Evolutionary conservation across 2,888 invertebrate genomes (phyloP), one percentile per base, ranked within the genome.

Genomic region (Sepiola atlantica): DNA sequence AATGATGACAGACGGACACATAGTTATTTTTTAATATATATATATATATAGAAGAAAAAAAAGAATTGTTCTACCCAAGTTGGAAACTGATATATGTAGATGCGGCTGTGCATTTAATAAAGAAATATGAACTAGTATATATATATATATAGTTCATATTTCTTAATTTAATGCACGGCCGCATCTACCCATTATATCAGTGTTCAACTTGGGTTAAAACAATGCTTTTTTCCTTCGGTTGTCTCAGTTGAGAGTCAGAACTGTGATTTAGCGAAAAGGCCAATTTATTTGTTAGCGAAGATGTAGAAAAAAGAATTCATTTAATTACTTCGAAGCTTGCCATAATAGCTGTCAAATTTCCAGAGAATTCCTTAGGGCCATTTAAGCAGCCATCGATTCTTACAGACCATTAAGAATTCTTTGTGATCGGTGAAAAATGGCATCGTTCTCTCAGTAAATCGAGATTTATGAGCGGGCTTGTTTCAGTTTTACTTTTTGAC

Each of bases 211-310:
- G 16, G 77, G 16, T 4, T 21, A 14, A 77, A 77, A 77, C 77
- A 77, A 77, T 77, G n/a, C n/a, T 77, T 77, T 77, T n/a, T 14
- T n/a, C 16, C 3, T 77, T n/a, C 14, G 77, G 2, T 18, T 77
- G n/a, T n/a, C n/a, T 77, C n/a, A 77, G 77, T n/a, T 77, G 77
- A 12, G n/a, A 77, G n/a, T 77, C n/a, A n/a, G 77, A 32, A 77
- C n/a, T 77, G 77, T 77, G 77, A 77, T 77, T 77, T 77, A 77
- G 77, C n/a, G n/a, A 77, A 77, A 77, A 77, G 77, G 77, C 77
- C 77, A 77, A 77, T 77, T 77, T 77, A 77, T 77, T 77, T 77
- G 77, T 77, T 77, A 77, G 77, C n/a, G n/a, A 77, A 77, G 28
- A 77, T 77, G 77, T n/a, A n/a, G 77, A 77, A 32, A 77, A 77